These are phyloP conservation scores for Gymnothorax javanicus DNA, from an alignment of 2,797 vertebrate species.

Conservation along the genomic window DNA sequence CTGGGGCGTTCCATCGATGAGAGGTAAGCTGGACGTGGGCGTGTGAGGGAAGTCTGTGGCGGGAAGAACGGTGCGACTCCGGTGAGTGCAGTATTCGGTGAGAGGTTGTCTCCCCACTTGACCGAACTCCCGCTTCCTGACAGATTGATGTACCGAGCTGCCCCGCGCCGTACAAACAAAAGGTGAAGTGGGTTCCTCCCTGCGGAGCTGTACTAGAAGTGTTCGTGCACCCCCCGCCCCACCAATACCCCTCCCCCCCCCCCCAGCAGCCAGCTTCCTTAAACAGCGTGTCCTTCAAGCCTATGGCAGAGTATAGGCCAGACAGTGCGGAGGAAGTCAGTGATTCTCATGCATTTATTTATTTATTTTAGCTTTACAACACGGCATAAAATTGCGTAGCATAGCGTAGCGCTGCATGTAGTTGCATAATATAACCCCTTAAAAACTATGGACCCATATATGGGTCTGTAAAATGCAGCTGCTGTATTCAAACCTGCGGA, in stretches of 20 bases:
- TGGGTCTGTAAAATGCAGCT: too few relatives aligned
- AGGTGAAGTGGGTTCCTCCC: slow-evolving; percentile 5
- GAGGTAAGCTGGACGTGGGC: background rate
- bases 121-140: background rate
- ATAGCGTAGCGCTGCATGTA: too few relatives aligned
- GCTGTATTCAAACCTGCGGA: too few relatives aligned
- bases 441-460: too few relatives aligned
- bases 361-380: too few relatives aligned
- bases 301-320: too few relatives aligned
- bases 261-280: background rate
- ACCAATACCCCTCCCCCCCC: background rate
- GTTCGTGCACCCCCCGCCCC: background rate
- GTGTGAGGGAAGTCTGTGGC: background rate
- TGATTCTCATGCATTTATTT: too few relatives aligned
- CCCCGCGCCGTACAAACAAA: background rate
- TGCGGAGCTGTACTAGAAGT: background rate
- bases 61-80: background rate
- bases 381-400: too few relatives aligned
- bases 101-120: slow-evolving; percentile 9
- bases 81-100: background rate
- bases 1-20: background rate
- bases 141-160: background rate
- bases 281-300: slow-evolving; percentile 6
- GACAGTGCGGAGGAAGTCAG: background rate
- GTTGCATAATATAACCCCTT: too few relatives aligned